A percentile compares a stretch with the other conserved stretches of the same genome.
phyloP scores from a whole-genome alignment of 2,113 vertebrate genomes.

The Cariama cristata region DNA sequence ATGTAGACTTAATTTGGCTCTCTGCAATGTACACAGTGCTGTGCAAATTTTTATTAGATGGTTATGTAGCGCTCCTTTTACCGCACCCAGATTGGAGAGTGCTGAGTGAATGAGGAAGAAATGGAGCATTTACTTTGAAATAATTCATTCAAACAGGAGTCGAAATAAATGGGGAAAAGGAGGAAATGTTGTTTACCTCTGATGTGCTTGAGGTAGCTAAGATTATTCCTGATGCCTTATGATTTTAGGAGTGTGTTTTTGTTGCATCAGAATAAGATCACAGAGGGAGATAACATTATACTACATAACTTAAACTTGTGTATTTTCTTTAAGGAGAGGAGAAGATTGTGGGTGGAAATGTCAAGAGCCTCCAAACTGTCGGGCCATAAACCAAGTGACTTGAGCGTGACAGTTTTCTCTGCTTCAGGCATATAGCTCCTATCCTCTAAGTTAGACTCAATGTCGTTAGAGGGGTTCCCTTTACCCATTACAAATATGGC shows the following conservation, averaged over 20 bases:
- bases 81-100: not conserved
- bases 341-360: not conserved
- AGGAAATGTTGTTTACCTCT: not conserved
- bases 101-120: not conserved
- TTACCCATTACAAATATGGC: not conserved
- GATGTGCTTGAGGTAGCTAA: not conserved
- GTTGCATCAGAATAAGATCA: not conserved
- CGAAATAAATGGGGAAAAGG: not conserved
- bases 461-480: not conserved
- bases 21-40: not conserved
- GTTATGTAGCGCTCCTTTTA: not conserved
- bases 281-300: not conserved
- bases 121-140: not conserved
- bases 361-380: not conserved
- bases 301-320: not conserved
- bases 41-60: not conserved
- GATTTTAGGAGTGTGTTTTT: not conserved
- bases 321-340: not conserved
- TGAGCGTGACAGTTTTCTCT: not conserved
- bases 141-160: not conserved
- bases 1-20: not conserved
- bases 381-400: not conserved
- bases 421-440: not conserved
- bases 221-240: not conserved
- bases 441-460: not conserved